Percentiles rank a stretch among this genome's conserved stretches.
Conservation (phyloP, 2,797 vertebrate species). For the Knipowitschia caucasica region DNA sequence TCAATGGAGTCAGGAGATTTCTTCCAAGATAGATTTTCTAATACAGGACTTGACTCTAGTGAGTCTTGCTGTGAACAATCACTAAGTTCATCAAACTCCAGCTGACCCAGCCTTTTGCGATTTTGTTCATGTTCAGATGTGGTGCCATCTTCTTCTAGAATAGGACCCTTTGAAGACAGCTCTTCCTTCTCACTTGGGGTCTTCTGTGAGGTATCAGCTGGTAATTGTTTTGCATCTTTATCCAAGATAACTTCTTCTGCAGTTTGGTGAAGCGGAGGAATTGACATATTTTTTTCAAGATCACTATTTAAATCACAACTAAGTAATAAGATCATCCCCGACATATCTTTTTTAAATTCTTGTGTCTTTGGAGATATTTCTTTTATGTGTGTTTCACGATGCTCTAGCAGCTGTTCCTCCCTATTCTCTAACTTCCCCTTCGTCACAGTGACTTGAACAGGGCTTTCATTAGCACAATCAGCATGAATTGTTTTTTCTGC, state of each 20-base stretch:
- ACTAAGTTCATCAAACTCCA: conserved; percentile 75
- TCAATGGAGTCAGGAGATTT: conserved; percentile 97
- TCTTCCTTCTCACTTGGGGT: neutral
- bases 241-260: conserved; percentile 19
- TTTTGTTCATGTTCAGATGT: conserved; percentile 19
- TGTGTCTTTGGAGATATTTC: conserved; percentile 12
- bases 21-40: conserved; percentile 87
- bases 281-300: conserved; percentile 23
- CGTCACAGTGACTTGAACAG: conserved; percentile 17
- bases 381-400: neutral
- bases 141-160: conserved; percentile 11
- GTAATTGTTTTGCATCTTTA: conserved; percentile 27
- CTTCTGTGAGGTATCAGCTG: conserved; percentile 18
- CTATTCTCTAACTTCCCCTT: neutral
- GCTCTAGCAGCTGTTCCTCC: neutral
- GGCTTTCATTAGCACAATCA: conserved; percentile 21
- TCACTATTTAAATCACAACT: conserved; percentile 37
- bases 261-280: neutral
- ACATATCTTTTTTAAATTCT: conserved; percentile 23
- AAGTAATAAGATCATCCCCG: conserved; percentile 47
- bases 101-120: conserved; percentile 73
- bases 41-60: conserved; percentile 86
- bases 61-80: conserved; percentile 85
- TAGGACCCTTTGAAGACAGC: conserved; percentile 6
- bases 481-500: neutral